Evolutionary conservation across 2,888 invertebrate genomes (phyloP), one percentile per base, ranked within the genome.

Genomic region (Abrostola triplasia): DNA sequence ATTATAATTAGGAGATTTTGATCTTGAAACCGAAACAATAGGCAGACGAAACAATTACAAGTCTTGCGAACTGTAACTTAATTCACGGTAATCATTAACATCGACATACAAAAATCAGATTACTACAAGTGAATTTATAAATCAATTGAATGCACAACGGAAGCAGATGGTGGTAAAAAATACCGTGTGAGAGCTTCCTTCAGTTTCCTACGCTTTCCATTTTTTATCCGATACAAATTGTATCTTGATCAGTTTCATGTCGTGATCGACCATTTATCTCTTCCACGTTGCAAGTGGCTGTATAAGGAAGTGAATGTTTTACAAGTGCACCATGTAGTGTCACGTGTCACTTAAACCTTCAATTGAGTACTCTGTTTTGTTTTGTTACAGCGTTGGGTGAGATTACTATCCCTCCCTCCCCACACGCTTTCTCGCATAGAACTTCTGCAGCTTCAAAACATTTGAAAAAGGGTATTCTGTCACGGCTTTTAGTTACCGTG

Each of bases 1-100:
- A 53, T 49, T 57, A 68, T 52, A 59, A 62, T 58, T 53, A 64
- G 51, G 53, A 57, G 70, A 74, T 76, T 70, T 53, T 66, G 63
- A 76, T 81, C 73, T 74, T 74, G 55, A 76, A 69, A 66, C 70
- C 59, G 52, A 44, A 63, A 71, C 71, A 75, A 74, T 66, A 35
- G 37, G 69, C 67, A 76, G 69, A 76, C 53, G 65, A 44, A 55
- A 62, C 54, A 66, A 76, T 76, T 60, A 63, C 52, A 62, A 67
- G 49, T 61, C 59, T 36, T 64, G 57, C 24, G 59, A 65, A 61
- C 53, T 47, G 37, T 48, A 47, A 51, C 65, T 41, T 62, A 61
- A 37, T 57, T 42, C 49, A 49, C 40, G 49, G 36, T 48, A 54
- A 54, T 44, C 64, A 57, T 66, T 66, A 62, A 38, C 37, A 49